A percentile compares a stretch with the other conserved stretches of the same genome.
These are phyloP conservation scores for Drosophila yakuba DNA, from an alignment of 1,140 invertebrate species.

Conservation along the genomic window DNA sequence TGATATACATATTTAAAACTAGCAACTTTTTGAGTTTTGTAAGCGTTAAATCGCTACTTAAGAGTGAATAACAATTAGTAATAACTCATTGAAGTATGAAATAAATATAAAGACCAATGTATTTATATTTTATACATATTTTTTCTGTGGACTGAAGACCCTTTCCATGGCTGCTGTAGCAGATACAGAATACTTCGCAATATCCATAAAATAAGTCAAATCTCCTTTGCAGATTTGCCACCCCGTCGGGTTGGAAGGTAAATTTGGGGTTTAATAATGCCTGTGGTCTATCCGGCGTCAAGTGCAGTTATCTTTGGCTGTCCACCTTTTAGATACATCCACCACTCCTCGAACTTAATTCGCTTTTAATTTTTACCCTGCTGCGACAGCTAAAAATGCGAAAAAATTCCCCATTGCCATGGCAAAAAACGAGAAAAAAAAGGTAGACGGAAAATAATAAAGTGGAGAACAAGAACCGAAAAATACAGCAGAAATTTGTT, in stretches of 20 bases:
- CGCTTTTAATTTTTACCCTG: conserved; percentile 72
- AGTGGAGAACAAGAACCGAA: conserved; percentile 28
- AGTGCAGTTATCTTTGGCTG: conserved; percentile 14
- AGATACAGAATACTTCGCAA: conserved; percentile 45
- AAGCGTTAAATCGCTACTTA: too few species aligned
- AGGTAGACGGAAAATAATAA: neutral
- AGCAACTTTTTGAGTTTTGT: too few species aligned
- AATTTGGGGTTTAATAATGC: conserved; percentile 40
- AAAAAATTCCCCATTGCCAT: conserved; percentile 53
- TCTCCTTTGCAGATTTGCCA: conserved; percentile 35
- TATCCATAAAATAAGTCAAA: conserved; percentile 71
- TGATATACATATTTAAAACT: too few species aligned
- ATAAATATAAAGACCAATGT: too few species aligned
- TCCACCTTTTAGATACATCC: conserved; percentile 1
- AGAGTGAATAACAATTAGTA: neutral
- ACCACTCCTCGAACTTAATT: conserved; percentile 52
- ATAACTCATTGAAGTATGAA: too few species aligned
- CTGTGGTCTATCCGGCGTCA: conserved; percentile 17
- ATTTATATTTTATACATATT: neutral
- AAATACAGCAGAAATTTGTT: conserved; percentile 67
- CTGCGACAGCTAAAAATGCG: conserved; percentile 61
- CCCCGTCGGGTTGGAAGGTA: conserved; percentile 11
- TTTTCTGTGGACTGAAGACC: neutral
- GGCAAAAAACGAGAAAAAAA: conserved; percentile 17
- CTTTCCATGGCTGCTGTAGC: conserved; percentile 2